These are phyloP conservation scores for Eupristina koningsbergeri DNA, from an alignment of 1,140 invertebrate species.

Conservation along the genomic window DNA sequence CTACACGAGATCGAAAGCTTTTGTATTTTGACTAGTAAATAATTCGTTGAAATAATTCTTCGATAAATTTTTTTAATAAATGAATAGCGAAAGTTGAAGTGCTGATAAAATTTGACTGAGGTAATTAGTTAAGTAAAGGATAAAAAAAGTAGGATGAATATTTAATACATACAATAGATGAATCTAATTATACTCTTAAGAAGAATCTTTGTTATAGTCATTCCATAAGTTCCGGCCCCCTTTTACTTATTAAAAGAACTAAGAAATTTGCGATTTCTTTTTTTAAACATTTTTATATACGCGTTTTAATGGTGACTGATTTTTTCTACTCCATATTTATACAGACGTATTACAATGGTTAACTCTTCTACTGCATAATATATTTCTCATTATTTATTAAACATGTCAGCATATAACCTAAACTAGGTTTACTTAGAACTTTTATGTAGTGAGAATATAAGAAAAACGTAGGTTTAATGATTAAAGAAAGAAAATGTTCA, in stretches of 20 bases:
- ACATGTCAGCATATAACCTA: conserved; percentile 13
- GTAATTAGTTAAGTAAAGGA: not conserved
- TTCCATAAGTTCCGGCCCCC: conserved; percentile 38
- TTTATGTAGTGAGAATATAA: not conserved
- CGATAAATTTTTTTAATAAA: not conserved
- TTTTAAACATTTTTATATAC: conserved; percentile 27
- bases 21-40: not conserved
- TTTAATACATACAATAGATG: conserved; percentile 3
- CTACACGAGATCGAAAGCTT: not conserved
- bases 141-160: not conserved
- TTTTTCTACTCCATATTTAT: conserved; percentile 39
- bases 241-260: conserved; percentile 41
- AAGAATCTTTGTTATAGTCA: conserved; percentile 35
- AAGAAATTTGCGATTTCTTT: conserved; percentile 15
- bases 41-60: conserved; percentile 4
- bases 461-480: conserved; percentile 12
- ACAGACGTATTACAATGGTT: conserved; percentile 27
- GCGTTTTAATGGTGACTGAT: conserved; percentile 44
- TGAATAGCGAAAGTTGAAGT: conserved; percentile 7
- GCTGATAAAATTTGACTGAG: conserved; percentile 16
- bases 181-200: conserved; percentile 14
- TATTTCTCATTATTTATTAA: conserved; percentile 14
- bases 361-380: conserved; percentile 3
- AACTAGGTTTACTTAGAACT: not conserved
- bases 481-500: not conserved